phyloP scores from a whole-genome alignment of 2,797 vertebrate genomes.

The Coregonus sp. region DNA sequence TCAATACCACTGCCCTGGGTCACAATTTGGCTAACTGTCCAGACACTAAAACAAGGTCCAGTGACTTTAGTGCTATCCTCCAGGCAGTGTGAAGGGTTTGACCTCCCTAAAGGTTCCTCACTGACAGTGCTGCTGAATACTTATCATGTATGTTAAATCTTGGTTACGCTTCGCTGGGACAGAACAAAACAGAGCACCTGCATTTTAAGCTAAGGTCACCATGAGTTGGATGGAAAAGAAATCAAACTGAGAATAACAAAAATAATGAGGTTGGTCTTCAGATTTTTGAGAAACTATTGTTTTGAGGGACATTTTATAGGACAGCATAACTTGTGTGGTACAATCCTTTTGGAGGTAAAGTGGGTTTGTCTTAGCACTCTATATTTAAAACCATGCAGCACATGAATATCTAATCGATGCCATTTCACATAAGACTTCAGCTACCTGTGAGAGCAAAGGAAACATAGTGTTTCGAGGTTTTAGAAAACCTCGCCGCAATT shows the following conservation, averaged over 20 bases:
- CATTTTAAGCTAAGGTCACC: conserved; percentile 40
- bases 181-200: conserved; percentile 34
- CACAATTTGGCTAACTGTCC: conserved; percentile 55
- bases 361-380: neutral
- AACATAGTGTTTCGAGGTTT: conserved; percentile 42
- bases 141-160: conserved; percentile 59
- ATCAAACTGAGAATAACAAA: neutral
- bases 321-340: conserved; percentile 8
- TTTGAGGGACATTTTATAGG: neutral
- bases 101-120: conserved; percentile 57
- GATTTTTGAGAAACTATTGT: conserved; percentile 5
- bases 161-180: conserved; percentile 54
- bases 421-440: neutral
- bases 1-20: conserved; percentile 61
- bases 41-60: conserved; percentile 70
- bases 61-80: conserved; percentile 75
- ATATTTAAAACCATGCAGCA: conserved; percentile 7
- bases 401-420: conserved; percentile 39
- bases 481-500: conserved; percentile 32
- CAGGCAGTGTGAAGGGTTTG: conserved; percentile 61
- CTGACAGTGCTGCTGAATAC: conserved; percentile 59
- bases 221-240: neutral
- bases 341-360: conserved; percentile 5
- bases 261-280: neutral
- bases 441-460: conserved; percentile 25